phyloP scores from a whole-genome alignment of 1,140 invertebrate genomes.

The Aporrectodea caliginosa region DNA sequence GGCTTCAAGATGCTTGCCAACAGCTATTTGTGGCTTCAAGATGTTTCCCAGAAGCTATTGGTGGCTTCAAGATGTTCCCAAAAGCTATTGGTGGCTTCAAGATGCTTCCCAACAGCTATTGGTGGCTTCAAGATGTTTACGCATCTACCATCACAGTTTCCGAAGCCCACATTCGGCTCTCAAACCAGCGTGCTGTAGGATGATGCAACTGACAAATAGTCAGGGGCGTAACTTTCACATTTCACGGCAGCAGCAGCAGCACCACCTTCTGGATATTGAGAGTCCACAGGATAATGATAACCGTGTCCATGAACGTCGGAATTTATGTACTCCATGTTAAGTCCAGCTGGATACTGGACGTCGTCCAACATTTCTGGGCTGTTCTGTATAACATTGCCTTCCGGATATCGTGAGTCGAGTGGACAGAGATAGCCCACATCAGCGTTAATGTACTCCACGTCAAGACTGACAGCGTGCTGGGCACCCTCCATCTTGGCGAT shows the following conservation, averaged over 20 bases:
- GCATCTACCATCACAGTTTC: too few species aligned
- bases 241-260: neutral
- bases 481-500: constrained; percentile 19
- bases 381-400: too few species aligned
- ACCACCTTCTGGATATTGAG: neutral
- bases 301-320: neutral
- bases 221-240: neutral
- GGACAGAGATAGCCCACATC: neutral
- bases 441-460: neutral
- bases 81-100: too few species aligned
- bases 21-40: too few species aligned
- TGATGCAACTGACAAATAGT: neutral
- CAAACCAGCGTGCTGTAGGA: neutral
- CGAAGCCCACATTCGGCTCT: too few species aligned
- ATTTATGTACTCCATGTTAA: neutral
- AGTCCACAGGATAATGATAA: neutral
- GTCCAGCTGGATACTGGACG: neutral
- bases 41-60: too few species aligned
- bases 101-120: neutral
- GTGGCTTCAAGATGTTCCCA: too few species aligned
- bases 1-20: too few species aligned
- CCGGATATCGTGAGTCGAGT: neutral
- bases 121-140: neutral
- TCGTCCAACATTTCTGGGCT: constrained; percentile 6
- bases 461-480: neutral